Conservation (phyloP, 2,888 invertebrate species). For the Ametastegia equiseti region DNA sequence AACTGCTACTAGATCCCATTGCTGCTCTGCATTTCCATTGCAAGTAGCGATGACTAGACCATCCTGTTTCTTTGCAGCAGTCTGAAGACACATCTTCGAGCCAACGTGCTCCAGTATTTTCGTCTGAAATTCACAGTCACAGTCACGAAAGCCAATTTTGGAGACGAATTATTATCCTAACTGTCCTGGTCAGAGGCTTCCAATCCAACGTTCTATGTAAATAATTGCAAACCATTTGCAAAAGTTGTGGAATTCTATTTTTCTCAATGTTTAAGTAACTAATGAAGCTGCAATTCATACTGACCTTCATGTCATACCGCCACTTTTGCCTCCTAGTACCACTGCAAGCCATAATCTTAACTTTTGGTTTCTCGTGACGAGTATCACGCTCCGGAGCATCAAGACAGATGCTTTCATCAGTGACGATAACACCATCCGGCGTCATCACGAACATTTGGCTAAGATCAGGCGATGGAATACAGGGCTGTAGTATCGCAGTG, state of each 20-base stretch:
- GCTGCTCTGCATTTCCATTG: constrained; percentile 79
- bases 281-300: constrained; percentile 20
- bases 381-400: constrained; percentile 81
- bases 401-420: constrained; percentile 91
- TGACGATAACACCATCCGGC: constrained; percentile 86
- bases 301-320: constrained; percentile 79
- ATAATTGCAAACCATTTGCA: too few relatives aligned
- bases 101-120: constrained; percentile 78
- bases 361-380: constrained; percentile 79
- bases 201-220: not conserved
- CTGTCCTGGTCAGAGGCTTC: not conserved
- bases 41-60: constrained; percentile 81
- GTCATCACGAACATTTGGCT: constrained; percentile 87
- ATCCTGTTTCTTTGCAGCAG: constrained; percentile 75
- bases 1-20: constrained; percentile 84
- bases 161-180: too few relatives aligned
- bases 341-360: constrained; percentile 86
- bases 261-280: too few relatives aligned
- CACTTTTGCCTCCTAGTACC: constrained; percentile 84
- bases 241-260: too few relatives aligned
- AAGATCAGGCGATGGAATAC: constrained; percentile 79
- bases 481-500: constrained; percentile 82
- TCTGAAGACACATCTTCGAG: constrained; percentile 80
- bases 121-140: constrained; percentile 71
- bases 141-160: too few relatives aligned